phyloP scores from a whole-genome alignment of 2,888 invertebrate genomes.

The Papilio elwesi region DNA sequence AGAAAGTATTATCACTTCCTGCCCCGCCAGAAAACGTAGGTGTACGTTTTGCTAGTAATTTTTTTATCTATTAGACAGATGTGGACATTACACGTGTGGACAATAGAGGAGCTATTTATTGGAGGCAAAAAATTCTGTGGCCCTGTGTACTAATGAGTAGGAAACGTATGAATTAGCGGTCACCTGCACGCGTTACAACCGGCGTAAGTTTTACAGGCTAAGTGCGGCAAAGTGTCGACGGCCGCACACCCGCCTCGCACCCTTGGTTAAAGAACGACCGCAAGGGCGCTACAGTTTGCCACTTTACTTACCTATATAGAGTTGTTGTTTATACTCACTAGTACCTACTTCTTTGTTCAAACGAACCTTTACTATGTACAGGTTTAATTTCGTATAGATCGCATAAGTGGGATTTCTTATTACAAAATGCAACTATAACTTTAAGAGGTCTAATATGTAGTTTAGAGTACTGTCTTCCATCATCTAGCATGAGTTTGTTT shows the following conservation, averaged over 20 bases:
- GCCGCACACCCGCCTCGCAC: conserved; percentile 44
- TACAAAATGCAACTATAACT: no score
- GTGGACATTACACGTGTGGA: background rate
- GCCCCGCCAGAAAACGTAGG: no score
- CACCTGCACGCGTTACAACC: conserved; percentile 55
- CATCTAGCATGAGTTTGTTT: no score
- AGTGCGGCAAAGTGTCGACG: conserved; percentile 73
- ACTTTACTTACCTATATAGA: conserved; percentile 20
- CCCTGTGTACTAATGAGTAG: conserved; percentile 55
- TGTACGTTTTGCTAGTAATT: background rate
- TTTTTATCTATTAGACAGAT: background rate
- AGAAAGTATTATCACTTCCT: no score
- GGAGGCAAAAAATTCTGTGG: conserved; percentile 64
- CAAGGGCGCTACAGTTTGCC: conserved; percentile 50
- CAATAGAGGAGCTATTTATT: conserved; percentile 54
- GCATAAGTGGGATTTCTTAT: no score
- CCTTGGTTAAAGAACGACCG: conserved; percentile 56
- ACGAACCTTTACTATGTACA: background rate
- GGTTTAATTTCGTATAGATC: background rate
- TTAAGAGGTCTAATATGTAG: no score
- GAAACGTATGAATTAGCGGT: conserved; percentile 62
- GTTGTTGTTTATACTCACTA: background rate
- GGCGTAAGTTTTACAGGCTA: conserved; percentile 58
- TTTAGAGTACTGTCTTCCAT: no score
- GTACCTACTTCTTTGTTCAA: background rate